phyloP scores from a whole-genome alignment of 2,797 vertebrate genomes.

The Mareca strepera region DNA sequence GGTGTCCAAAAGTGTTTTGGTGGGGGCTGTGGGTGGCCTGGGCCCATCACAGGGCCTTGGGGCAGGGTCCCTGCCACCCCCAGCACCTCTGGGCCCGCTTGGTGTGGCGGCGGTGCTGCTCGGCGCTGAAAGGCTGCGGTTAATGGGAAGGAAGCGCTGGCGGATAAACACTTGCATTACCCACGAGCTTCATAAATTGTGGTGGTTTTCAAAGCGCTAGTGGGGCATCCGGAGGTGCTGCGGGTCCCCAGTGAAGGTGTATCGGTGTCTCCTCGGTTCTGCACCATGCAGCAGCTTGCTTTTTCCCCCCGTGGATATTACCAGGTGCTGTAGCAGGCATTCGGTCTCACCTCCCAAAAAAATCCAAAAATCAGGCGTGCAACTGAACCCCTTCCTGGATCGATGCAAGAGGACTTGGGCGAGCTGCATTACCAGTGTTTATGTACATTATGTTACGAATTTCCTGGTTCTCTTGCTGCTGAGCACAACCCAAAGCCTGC shows the following conservation, averaged over 20 bases:
- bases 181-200: not conserved
- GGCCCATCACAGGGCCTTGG: too few species aligned
- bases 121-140: not conserved
- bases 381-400: not conserved
- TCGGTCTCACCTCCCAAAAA: not conserved
- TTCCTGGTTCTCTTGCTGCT: not conserved
- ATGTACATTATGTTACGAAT: fast-evolving
- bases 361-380: too few species aligned
- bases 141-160: not conserved
- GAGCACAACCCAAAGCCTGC: not conserved
- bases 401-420: not conserved
- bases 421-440: fast-evolving
- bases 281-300: not conserved
- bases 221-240: not conserved
- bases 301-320: fast-evolving
- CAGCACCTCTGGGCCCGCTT: too few species aligned
- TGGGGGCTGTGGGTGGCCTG: not conserved
- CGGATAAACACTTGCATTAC: not conserved
- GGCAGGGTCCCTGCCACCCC: too few species aligned
- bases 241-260: not conserved
- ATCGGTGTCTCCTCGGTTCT: not conserved
- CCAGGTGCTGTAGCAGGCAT: fast-evolving
- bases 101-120: not conserved
- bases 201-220: not conserved
- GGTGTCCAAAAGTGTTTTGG: not conserved